phyloP scores from a whole-genome alignment of 2,113 vertebrate species.

The Lates calcarifer region DNA sequence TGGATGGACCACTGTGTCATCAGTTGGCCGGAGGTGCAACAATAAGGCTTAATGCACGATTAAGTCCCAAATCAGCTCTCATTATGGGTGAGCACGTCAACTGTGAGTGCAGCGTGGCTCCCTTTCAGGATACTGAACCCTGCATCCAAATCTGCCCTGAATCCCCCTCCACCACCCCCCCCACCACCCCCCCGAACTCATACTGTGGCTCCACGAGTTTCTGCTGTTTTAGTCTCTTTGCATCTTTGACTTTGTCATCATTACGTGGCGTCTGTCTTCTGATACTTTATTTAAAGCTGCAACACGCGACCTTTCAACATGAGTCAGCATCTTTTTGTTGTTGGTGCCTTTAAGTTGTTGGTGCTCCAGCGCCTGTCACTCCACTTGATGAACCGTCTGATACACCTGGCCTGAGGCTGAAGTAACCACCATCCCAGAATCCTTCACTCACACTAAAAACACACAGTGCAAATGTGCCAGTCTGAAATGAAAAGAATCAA shows the following conservation, averaged over 20 bases:
- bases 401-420: neutral
- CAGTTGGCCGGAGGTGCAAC: slow-evolving; percentile 72
- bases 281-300: neutral
- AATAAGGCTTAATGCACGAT: slow-evolving; percentile 68
- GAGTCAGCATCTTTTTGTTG: slow-evolving; percentile 5
- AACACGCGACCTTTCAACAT: neutral
- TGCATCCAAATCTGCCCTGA: slow-evolving; percentile 8
- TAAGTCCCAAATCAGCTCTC: slow-evolving; percentile 68
- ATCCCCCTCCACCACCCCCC: neutral
- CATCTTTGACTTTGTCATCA: slow-evolving; percentile 24
- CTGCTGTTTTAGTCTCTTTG: slow-evolving; percentile 16
- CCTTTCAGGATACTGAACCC: slow-evolving; percentile 37
- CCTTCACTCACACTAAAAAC: no score
- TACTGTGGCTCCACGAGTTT: slow-evolving; percentile 13
- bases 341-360: neutral
- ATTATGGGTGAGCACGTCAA: slow-evolving; percentile 67
- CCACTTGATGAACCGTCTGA: slow-evolving; percentile 9
- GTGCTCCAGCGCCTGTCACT: neutral
- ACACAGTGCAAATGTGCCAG: no score
- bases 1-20: slow-evolving; percentile 70
- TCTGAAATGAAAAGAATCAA: neutral
- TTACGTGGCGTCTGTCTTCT: neutral
- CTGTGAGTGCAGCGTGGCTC: slow-evolving; percentile 27
- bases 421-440: neutral
- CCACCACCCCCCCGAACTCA: neutral